Conservation (phyloP, 2,888 invertebrate species). For the Machimus rusticus region DNA sequence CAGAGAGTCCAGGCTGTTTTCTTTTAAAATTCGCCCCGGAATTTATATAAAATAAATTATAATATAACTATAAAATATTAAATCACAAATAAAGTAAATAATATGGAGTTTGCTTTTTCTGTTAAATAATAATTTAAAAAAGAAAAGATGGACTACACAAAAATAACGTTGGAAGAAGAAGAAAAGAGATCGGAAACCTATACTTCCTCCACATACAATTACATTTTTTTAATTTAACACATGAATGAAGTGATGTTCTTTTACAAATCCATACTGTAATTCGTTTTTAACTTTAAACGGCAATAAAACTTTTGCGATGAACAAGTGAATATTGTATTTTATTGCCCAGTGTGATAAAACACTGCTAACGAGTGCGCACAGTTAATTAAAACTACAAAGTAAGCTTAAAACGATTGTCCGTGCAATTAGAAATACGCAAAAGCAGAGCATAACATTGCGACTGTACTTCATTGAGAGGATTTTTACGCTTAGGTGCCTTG, state of each 20-base stretch:
- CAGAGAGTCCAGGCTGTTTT: no score
- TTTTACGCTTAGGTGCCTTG: constrained; percentile 2
- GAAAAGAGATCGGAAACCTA: no score
- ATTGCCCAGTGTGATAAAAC: background rate
- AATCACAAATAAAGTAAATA: no score
- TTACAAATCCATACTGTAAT: background rate
- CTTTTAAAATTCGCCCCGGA: no score
- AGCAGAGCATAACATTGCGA: background rate
- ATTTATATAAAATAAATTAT: no score
- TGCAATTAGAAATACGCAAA: background rate
- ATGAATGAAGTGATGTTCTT: background rate
- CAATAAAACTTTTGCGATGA: background rate
- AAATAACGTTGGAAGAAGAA: no score
- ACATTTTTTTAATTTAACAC: no score
- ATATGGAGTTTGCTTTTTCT: no score
- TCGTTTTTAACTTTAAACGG: background rate
- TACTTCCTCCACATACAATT: no score
- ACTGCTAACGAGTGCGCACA: background rate
- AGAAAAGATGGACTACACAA: no score
- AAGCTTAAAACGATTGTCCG: background rate
- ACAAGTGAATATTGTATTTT: background rate
- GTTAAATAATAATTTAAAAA: no score
- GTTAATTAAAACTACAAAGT: constrained; percentile 19
- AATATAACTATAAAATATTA: no score
- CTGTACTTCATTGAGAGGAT: background rate